phyloP scores from a whole-genome alignment of 2,797 vertebrate genomes.

The Anomalospiza imberbis region DNA sequence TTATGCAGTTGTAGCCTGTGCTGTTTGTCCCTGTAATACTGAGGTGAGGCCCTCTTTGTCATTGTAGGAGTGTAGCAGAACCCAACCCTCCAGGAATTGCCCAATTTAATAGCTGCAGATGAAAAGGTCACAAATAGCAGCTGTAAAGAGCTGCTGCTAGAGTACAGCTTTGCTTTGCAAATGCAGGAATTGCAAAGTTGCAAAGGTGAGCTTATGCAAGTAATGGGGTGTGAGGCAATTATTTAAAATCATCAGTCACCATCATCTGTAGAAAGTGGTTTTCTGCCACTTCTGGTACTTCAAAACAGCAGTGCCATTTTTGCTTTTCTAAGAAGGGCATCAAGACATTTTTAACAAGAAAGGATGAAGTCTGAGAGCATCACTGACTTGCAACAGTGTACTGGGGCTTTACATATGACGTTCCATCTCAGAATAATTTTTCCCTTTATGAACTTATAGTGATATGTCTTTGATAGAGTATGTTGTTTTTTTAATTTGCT shows the following conservation, averaged over 20 bases:
- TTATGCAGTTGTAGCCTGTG: not conserved
- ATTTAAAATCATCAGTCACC: not conserved
- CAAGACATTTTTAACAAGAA: not conserved
- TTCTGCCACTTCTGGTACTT: not conserved
- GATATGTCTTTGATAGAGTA: not conserved
- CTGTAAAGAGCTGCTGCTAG: not conserved
- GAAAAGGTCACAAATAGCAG: not conserved
- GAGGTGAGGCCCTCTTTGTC: not conserved
- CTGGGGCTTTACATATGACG: not conserved
- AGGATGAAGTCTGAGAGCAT: not conserved
- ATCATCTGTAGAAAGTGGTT: not conserved
- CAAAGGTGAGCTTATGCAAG: not conserved
- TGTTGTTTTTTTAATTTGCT: not conserved
- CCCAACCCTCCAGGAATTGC: not conserved
- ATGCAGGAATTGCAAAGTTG: not conserved
- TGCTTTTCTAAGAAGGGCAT: not conserved
- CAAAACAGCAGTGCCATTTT: not conserved
- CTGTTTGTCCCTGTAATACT: not conserved
- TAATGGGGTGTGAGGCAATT: not conserved
- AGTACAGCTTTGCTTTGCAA: not conserved
- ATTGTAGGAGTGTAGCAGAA: not conserved
- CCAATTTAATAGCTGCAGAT: not conserved
- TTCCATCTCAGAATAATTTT: not conserved
- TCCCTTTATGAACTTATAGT: not conserved
- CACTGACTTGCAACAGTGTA: not conserved